phyloP scores from a whole-genome alignment of 2,888 invertebrate species.

The Calameuta pallipes region DNA sequence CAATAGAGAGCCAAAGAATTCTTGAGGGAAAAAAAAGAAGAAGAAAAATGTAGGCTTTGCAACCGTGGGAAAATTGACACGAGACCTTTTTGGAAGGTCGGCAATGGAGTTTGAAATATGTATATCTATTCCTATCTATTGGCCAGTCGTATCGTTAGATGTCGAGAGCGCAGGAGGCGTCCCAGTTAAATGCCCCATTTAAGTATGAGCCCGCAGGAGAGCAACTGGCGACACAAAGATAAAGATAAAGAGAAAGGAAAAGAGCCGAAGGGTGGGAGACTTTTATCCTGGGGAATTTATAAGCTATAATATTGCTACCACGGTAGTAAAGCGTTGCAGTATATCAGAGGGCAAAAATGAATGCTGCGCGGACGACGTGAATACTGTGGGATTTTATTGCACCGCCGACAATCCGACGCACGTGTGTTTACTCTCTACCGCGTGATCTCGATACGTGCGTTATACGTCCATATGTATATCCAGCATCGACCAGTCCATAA shows the following conservation, averaged over 20 bases:
- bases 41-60: too few species aligned
- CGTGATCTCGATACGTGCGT: background rate
- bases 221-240: too few species aligned
- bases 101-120: too few species aligned
- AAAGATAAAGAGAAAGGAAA: too few species aligned
- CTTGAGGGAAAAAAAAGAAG: too few species aligned
- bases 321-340: conserved; percentile 55
- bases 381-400: conserved; percentile 46
- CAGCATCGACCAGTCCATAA: background rate
- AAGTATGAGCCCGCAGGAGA: conserved; percentile 8
- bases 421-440: background rate
- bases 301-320: conserved; percentile 60
- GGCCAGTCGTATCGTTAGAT: too few species aligned
- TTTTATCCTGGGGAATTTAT: conserved; percentile 48
- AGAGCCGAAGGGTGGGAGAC: too few species aligned
- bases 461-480: background rate
- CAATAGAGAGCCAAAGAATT: too few species aligned
- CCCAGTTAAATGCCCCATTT: conserved; percentile 52
- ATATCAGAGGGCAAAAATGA: conserved; percentile 55
- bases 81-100: too few species aligned
- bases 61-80: too few species aligned
- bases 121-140: too few species aligned
- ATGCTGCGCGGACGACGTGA: conserved; percentile 33
- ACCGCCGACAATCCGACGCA: conserved; percentile 7
- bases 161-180: conserved; percentile 31